Conservation (phyloP, 2,113 vertebrate genomes). For the Bubo scandiacus region DNA sequence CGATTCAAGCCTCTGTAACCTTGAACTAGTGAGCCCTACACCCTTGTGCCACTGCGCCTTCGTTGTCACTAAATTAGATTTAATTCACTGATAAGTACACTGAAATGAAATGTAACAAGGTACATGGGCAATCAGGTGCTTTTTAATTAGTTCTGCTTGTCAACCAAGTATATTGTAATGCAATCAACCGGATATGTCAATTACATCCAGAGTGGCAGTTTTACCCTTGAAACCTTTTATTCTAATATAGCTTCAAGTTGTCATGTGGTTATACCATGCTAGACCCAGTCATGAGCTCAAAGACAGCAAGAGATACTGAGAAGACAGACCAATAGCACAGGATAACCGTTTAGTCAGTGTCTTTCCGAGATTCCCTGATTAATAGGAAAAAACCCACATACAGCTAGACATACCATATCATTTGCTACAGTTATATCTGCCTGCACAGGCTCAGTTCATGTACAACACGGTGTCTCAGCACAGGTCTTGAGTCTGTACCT, state of each 20-base stretch:
- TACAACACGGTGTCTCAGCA: not conserved
- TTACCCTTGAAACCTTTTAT: not conserved
- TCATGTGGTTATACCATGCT: not conserved
- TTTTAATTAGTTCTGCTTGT: conserved; percentile 63
- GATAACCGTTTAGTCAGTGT: not conserved
- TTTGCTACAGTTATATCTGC: not conserved
- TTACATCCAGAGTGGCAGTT: not conserved
- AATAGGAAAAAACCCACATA: not conserved
- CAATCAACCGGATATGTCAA: conserved; percentile 26
- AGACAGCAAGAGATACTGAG: rapidly evolving
- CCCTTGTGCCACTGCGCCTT: conserved; percentile 5
- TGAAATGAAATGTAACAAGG: conserved; percentile 29
- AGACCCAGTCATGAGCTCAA: not conserved
- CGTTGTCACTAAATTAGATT: conserved; percentile 35
- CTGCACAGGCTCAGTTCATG: not conserved
- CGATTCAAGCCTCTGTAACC: not conserved
- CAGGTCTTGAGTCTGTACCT: not conserved
- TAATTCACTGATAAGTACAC: conserved; percentile 50
- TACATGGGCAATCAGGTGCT: conserved; percentile 23
- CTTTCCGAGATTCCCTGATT: not conserved
- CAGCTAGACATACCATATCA: not conserved
- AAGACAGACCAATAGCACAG: not conserved
- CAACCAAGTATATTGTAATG: conserved; percentile 31
- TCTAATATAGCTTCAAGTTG: not conserved
- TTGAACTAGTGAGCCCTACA: conserved; percentile 1